Base-by-base conservation (phyloP, 2,888 invertebrate genomes). In the Andrena flavipes region DNA sequence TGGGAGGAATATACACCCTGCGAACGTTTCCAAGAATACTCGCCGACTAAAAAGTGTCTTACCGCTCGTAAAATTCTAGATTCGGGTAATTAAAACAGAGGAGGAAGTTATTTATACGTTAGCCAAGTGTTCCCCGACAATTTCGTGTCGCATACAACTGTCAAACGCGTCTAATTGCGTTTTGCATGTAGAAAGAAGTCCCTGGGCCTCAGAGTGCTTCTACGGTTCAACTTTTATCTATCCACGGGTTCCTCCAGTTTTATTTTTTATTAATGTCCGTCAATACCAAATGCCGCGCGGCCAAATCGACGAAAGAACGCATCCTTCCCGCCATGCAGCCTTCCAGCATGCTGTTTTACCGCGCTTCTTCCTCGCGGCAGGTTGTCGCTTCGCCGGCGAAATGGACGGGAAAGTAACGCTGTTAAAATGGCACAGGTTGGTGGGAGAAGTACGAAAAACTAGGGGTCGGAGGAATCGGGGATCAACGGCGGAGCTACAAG, bases 171-270 rank as follows among this genome's bases (percentile, higher is more conserved):
- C n/a, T n/a, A 16, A 35, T 63, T 20, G 35, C 23, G 2, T 63
- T 42, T 42, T 2, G 16, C 63, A 23, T 5, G 42, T 0, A 10
- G 23, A 13, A 42, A 70, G 49, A 51, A 60, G 59, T 62, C 48
- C 26, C 26, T 10, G 26, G 4, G 16, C 56, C 4, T 42, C 42
- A 13, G 42, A 26, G 16, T 29, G 16, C 4, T 8, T n/a, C 20
- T 33, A 51, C 48, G 56, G 65, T 67, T 84, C 74, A 80, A 84
- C 73, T 79, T 73, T 85, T 81, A 84, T 84, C 79, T 84, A 81
- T 60, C 23, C 73, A 54, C n/a, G 33, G 16, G 16, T 65, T 29
- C 67, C 63, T 60, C 59, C 49, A 23, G 62, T 35, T 62, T 73
- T 7, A n/a, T 33, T 54, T 68, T 75, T 80, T 78, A 84, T 84